Percentiles rank a stretch among this genome's conserved stretches.
These are phyloP conservation scores for Lissonota sp. DNA, from an alignment of 2,888 invertebrate species.

Conservation along the genomic window DNA sequence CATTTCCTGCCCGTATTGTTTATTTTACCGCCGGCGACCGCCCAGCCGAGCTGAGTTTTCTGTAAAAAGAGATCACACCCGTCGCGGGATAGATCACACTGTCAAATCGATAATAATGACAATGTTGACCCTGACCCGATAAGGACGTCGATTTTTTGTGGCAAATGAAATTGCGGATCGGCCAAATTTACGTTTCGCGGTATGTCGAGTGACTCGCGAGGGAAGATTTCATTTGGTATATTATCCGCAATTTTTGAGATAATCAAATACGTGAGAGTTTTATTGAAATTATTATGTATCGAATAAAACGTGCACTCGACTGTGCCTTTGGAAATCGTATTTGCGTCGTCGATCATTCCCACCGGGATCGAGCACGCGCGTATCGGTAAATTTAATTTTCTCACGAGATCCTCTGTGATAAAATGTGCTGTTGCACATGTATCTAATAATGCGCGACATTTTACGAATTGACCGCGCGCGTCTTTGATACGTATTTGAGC, in stretches of 20 bases:
- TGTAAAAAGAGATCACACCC: constrained; percentile 27
- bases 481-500: constrained; percentile 28
- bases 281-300: constrained; percentile 12
- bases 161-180: constrained; percentile 63
- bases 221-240: constrained; percentile 45
- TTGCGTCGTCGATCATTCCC: constrained; percentile 2
- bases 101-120: constrained; percentile 44
- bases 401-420: constrained; percentile 23
- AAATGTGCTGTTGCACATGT: constrained; percentile 23
- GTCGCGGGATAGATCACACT: constrained; percentile 36
- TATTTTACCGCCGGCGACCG: neutral
- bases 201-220: constrained; percentile 40
- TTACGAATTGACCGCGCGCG: neutral
- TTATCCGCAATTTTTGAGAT: constrained; percentile 35
- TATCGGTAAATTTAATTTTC: constrained; percentile 20
- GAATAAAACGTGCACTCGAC: constrained; percentile 31
- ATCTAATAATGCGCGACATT: constrained; percentile 24
- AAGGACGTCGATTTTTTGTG: constrained; percentile 48
- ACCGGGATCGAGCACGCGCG: constrained; percentile 21
- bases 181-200: constrained; percentile 56
- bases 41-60: constrained; percentile 17
- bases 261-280: constrained; percentile 36
- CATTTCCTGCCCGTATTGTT: neutral
- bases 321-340: neutral
- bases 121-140: constrained; percentile 42